Percentiles rank a stretch among this genome's conserved stretches.
phyloP scores from a whole-genome alignment of 2,888 invertebrate genomes.

The Zaprionus bogoriensis region DNA sequence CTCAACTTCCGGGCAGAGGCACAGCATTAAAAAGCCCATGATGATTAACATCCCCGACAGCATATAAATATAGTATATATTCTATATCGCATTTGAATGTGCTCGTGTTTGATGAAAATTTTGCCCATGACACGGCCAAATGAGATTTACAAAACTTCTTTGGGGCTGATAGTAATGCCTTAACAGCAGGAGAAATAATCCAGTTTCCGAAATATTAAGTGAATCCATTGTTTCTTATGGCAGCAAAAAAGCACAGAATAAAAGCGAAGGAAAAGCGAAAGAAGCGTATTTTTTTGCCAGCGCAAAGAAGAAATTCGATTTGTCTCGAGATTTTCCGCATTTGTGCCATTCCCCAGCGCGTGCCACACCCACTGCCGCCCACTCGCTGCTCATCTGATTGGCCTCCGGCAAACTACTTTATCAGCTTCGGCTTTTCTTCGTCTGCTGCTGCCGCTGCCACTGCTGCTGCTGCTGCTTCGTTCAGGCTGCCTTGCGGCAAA shows the following conservation, averaged over 20 bases:
- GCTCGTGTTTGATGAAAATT: background rate
- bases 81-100: background rate
- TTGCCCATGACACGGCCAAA: background rate
- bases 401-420: slow-evolving; percentile 65
- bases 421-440: slow-evolving; percentile 54
- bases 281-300: slow-evolving; percentile 13
- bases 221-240: slow-evolving; percentile 22
- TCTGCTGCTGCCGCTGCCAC: slow-evolving; percentile 31
- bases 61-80: too few relatives aligned
- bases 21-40: background rate
- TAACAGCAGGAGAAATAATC: slow-evolving; percentile 1
- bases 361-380: background rate
- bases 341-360: background rate
- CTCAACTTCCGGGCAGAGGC: too few relatives aligned
- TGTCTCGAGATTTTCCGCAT: slow-evolving; percentile 45
- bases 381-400: slow-evolving; percentile 29
- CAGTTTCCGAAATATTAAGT: background rate
- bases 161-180: background rate
- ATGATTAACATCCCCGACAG: background rate
- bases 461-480: slow-evolving; percentile 44
- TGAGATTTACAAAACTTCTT: background rate
- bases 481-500: slow-evolving; percentile 71
- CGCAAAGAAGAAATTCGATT: slow-evolving; percentile 64
- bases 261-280: slow-evolving; percentile 1
- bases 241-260: slow-evolving; percentile 19